Percentiles rank a stretch among this genome's conserved stretches.
Evolutionary conservation across 2,888 invertebrate species (phyloP).

Genomic region (Syritta pipiens): DNA sequence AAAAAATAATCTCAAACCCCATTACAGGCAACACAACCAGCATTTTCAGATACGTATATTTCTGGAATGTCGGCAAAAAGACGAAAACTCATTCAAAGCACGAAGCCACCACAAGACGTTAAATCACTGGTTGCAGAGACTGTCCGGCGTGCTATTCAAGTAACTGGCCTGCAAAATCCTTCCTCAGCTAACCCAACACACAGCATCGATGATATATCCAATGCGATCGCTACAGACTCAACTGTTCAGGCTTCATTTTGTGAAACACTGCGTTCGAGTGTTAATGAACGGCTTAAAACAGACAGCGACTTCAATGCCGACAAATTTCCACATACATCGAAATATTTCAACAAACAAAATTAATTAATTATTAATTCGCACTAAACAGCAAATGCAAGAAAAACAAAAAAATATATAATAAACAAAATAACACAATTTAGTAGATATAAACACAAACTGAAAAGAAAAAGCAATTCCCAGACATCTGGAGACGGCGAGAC

Average conservation of each 20-base stretch:
- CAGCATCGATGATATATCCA: conserved; percentile 73
- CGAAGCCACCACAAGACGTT: conserved; percentile 76
- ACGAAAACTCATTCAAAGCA: conserved; percentile 84
- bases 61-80: conserved; percentile 94
- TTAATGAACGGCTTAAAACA: conserved; percentile 76
- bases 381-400: conserved; percentile 26
- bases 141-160: conserved; percentile 76
- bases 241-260: conserved; percentile 76
- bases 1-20: conserved; percentile 71
- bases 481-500: not conserved
- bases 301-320: conserved; percentile 77
- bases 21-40: conserved; percentile 78
- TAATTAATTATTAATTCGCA: conserved; percentile 46
- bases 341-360: conserved; percentile 75
- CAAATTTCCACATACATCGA: conserved; percentile 78
- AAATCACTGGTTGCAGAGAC: conserved; percentile 76
- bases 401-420: conserved; percentile 22
- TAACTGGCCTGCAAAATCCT: conserved; percentile 72
- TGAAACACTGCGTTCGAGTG: conserved; percentile 76
- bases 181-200: conserved; percentile 71
- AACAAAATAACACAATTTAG: conserved; percentile 44
- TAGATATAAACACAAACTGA: conserved; percentile 68
- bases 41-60: conserved; percentile 94
- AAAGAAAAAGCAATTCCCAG: conserved; percentile 55
- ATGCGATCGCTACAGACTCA: conserved; percentile 75